Percentiles rank a stretch among this genome's conserved stretches.
Evolutionary conservation across 2,888 invertebrate species (phyloP).

Genomic region (Hypselothyrea guttata): DNA sequence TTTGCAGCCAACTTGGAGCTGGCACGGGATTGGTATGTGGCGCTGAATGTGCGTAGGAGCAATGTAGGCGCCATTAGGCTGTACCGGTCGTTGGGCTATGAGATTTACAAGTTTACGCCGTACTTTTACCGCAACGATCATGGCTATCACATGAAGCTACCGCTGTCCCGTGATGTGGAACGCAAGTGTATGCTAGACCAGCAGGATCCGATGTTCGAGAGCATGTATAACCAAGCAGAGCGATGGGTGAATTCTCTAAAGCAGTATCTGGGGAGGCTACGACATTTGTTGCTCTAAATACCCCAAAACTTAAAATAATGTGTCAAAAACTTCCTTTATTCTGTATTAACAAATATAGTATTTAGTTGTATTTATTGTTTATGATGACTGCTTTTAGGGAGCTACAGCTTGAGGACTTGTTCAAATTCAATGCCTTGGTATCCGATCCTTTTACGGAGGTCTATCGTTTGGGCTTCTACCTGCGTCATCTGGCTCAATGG

Average conservation of each 20-base stretch:
- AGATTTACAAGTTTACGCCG: conserved; percentile 20
- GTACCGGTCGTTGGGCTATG: conserved; percentile 43
- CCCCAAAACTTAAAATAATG: no score
- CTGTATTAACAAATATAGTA: no score
- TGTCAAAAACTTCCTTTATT: no score
- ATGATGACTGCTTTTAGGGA: conserved; percentile 51
- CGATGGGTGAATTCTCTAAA: conserved; percentile 10
- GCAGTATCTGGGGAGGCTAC: background rate
- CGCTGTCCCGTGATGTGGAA: conserved; percentile 29
- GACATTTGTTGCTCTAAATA: background rate
- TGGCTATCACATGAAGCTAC: conserved; percentile 53
- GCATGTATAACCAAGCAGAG: background rate
- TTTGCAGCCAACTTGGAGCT: conserved; percentile 26
- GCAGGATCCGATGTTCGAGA: background rate
- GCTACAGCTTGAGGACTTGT: conserved; percentile 53
- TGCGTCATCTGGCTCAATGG: conserved; percentile 47
- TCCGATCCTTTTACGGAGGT: conserved; percentile 57
- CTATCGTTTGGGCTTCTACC: conserved; percentile 48
- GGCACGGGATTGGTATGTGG: conserved; percentile 33
- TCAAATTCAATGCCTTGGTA: conserved; percentile 57
- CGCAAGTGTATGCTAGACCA: conserved; percentile 8
- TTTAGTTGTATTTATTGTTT: background rate
- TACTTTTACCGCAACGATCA: conserved; percentile 37
- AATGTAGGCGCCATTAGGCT: conserved; percentile 38
- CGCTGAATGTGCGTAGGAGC: conserved; percentile 43